Evolutionary conservation across 2,888 invertebrate genomes (phyloP).

Genomic region (Apotomis capreana): DNA sequence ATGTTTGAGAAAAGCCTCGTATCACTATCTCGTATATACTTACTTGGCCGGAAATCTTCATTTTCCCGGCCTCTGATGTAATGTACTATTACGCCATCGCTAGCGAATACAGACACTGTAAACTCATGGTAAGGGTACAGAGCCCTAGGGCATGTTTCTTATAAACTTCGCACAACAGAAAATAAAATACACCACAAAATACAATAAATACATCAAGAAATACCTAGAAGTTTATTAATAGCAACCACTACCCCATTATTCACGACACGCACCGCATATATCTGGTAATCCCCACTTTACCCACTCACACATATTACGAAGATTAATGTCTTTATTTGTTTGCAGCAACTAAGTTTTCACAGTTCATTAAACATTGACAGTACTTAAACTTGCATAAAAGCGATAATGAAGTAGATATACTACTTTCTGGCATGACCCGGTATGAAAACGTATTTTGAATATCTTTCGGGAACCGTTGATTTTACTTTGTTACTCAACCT

Average conservation of each 20-base stretch:
- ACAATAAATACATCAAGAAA: not conserved
- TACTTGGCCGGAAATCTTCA: too few relatives aligned
- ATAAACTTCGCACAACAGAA: not conserved
- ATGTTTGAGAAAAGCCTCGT: too few relatives aligned
- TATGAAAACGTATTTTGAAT: too few relatives aligned
- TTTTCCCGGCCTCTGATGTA: too few relatives aligned
- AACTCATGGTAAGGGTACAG: too few relatives aligned
- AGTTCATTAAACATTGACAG: not conserved
- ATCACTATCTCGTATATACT: too few relatives aligned
- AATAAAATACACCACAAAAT: not conserved
- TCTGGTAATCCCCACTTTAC: conserved; percentile 23
- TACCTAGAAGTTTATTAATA: not conserved
- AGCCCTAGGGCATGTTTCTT: too few relatives aligned
- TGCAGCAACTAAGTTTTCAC: conserved; percentile 11
- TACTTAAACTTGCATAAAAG: not conserved
- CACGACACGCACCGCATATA: not conserved
- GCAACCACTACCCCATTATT: conserved; percentile 11
- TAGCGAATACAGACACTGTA: too few relatives aligned
- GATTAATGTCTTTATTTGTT: conserved; percentile 38
- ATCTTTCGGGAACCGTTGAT: too few relatives aligned
- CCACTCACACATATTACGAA: conserved; percentile 31
- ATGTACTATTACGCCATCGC: too few relatives aligned
- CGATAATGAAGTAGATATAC: not conserved
- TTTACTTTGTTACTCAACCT: too few relatives aligned
- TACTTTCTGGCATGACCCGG: too few relatives aligned